A percentile compares a stretch with the other conserved stretches of the same genome.
Evolutionary conservation across 2,888 invertebrate species (phyloP).

Genomic region (Hypomecis atomaria): DNA sequence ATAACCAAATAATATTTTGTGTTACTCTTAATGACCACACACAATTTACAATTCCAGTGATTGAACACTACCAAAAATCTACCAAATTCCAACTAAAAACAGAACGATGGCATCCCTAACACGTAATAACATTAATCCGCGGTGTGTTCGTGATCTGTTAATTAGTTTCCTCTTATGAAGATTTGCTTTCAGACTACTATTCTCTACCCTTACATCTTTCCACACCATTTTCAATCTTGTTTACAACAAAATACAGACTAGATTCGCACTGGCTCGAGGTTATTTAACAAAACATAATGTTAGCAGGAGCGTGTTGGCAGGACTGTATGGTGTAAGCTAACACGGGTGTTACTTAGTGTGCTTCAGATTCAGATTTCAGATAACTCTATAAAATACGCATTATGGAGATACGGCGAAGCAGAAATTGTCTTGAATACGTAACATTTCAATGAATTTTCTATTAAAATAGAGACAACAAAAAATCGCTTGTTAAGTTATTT

Average conservation of each 20-base stretch:
- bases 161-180: constrained; percentile 67
- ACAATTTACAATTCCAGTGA: background rate
- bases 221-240: constrained; percentile 28
- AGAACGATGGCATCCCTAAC: constrained; percentile 28
- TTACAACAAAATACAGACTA: constrained; percentile 17
- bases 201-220: constrained; percentile 12
- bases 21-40: no score
- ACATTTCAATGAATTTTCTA: no score
- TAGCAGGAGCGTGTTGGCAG: constrained; percentile 35
- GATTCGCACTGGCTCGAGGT: constrained; percentile 6
- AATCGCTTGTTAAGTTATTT: no score
- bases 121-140: constrained; percentile 64
- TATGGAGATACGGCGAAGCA: no score
- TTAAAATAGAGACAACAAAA: no score
- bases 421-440: no score
- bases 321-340: constrained; percentile 13
- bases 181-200: constrained; percentile 51
- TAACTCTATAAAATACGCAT: background rate
- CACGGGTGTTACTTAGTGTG: constrained; percentile 2
- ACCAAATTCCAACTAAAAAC: constrained; percentile 1
- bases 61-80: background rate
- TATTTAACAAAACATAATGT: constrained; percentile 29
- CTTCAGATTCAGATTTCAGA: constrained; percentile 1
- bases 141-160: constrained; percentile 66
- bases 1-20: no score